Evolutionary conservation across 2,797 vertebrate genomes (phyloP).

Genomic region (Orestias chungarensis): DNA sequence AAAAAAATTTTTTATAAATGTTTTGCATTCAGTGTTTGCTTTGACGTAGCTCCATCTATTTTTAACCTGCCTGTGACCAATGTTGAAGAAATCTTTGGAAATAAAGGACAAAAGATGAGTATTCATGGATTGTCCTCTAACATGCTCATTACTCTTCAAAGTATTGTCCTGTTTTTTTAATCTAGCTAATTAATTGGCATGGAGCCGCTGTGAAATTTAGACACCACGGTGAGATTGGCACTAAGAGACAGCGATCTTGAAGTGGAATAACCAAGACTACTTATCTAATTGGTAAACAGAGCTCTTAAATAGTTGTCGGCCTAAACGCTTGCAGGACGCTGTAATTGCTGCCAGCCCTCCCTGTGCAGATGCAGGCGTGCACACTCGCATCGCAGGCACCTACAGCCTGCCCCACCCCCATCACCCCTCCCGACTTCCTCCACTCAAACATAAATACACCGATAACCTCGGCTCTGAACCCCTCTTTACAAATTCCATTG

Average conservation of each 20-base stretch:
- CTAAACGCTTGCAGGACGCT: conserved; percentile 83
- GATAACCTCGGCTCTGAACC: conserved; percentile 75
- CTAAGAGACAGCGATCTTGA: conserved; percentile 79
- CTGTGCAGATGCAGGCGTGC: conserved; percentile 51
- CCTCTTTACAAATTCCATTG: conserved; percentile 71
- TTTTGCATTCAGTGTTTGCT: neutral
- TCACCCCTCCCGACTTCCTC: conserved; percentile 45
- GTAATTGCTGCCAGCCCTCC: conserved; percentile 85
- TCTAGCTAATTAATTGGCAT: neutral
- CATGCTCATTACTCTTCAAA: conserved; percentile 2
- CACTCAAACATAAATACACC: conserved; percentile 64
- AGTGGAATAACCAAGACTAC: conserved; percentile 82
- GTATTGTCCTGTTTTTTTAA: conserved; percentile 6
- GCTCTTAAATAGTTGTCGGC: conserved; percentile 79
- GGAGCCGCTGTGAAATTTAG: conserved; percentile 16
- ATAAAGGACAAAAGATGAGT: conserved; percentile 20
- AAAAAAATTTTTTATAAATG: neutral
- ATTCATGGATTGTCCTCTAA: neutral
- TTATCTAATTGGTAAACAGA: conserved; percentile 86
- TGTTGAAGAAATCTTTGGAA: neutral
- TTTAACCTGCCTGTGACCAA: neutral
- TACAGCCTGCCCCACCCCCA: neutral
- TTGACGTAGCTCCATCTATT: neutral
- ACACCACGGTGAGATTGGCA: conserved; percentile 66
- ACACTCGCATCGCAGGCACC: conserved; percentile 39